Percentiles rank a stretch among this genome's conserved stretches.
Conservation (phyloP, 2,888 invertebrate species). For the Sylvicola fuscatus region DNA sequence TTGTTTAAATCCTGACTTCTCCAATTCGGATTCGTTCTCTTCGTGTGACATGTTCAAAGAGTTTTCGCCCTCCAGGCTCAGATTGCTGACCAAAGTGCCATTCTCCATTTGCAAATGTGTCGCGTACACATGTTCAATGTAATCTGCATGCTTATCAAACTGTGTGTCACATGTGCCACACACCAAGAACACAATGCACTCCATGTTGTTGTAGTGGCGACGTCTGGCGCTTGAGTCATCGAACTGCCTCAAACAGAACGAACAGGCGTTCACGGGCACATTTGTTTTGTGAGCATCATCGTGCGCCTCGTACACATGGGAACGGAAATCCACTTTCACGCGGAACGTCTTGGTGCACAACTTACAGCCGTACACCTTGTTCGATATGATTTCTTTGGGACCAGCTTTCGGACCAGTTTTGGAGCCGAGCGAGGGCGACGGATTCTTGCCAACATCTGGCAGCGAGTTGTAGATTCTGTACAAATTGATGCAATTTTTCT, state of each 20-base stretch:
- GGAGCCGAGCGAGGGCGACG: conserved; percentile 6
- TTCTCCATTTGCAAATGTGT: conserved; percentile 16
- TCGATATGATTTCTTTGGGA: conserved; percentile 23
- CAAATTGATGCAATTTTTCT: conserved; percentile 24
- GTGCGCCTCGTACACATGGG: conserved; percentile 24
- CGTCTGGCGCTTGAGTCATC: conserved; percentile 22
- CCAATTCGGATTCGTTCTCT: conserved; percentile 1
- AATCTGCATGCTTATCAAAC: conserved; percentile 22
- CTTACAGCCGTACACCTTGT: conserved; percentile 25
- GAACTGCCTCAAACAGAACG: conserved; percentile 21
- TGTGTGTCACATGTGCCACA: conserved; percentile 25
- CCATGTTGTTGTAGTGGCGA: conserved; percentile 26
- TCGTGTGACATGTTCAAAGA: background rate
- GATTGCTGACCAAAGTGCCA: background rate
- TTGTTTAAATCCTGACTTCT: conserved; percentile 13
- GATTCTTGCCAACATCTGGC: conserved; percentile 11
- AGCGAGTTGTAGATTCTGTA: conserved; percentile 19
- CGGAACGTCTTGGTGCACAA: conserved; percentile 23
- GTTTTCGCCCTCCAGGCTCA: background rate
- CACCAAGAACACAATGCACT: conserved; percentile 22
- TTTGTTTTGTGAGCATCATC: conserved; percentile 21
- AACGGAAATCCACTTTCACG: conserved; percentile 23
- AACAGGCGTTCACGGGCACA: conserved; percentile 20
- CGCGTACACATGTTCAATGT: conserved; percentile 24
- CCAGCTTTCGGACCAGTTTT: conserved; percentile 10